phyloP scores from a whole-genome alignment of 1,140 invertebrate genomes.

The Trichonephila clavipes region DNA sequence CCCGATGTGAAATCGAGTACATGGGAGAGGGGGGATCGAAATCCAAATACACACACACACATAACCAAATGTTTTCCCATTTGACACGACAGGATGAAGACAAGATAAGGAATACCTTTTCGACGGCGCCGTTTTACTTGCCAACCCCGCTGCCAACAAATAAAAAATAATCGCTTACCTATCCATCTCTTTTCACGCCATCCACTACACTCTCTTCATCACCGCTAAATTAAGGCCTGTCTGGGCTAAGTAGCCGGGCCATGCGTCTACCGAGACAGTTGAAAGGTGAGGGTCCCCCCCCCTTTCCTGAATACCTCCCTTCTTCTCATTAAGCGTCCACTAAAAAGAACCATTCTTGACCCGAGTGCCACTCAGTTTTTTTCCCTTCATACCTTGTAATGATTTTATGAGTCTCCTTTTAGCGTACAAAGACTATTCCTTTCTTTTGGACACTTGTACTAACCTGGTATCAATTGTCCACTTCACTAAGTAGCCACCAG shows the following conservation, averaged over 20 bases:
- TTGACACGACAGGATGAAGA: neutral
- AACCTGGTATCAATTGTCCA: neutral
- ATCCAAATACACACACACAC: too few species aligned
- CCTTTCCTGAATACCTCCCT: neutral
- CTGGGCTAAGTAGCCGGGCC: slow-evolving; percentile 42
- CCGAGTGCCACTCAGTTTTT: too few species aligned
- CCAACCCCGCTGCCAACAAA: neutral
- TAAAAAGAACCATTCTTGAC: neutral
- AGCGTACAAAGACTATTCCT: neutral
- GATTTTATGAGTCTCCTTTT: slow-evolving; percentile 39
- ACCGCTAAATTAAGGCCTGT: slow-evolving; percentile 67
- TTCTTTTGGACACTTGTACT: neutral
- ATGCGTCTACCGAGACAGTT: slow-evolving; percentile 61
- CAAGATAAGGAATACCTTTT: slow-evolving; percentile 7
- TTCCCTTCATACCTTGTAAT: slow-evolving; percentile 33
- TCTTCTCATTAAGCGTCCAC: neutral
- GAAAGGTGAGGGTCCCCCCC: slow-evolving; percentile 1
- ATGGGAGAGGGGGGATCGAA: too few species aligned
- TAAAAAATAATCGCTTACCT: slow-evolving; percentile 58
- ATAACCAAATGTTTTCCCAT: too few species aligned
- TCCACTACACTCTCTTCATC: slow-evolving; percentile 54
- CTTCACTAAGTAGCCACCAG: neutral
- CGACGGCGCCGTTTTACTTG: slow-evolving; percentile 25
- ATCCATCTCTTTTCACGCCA: slow-evolving; percentile 62
- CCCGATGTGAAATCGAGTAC: too few species aligned